Percentiles rank a stretch among this genome's conserved stretches.
Conservation (phyloP, 2,888 invertebrate species). For the Trichacis sp. region DNA sequence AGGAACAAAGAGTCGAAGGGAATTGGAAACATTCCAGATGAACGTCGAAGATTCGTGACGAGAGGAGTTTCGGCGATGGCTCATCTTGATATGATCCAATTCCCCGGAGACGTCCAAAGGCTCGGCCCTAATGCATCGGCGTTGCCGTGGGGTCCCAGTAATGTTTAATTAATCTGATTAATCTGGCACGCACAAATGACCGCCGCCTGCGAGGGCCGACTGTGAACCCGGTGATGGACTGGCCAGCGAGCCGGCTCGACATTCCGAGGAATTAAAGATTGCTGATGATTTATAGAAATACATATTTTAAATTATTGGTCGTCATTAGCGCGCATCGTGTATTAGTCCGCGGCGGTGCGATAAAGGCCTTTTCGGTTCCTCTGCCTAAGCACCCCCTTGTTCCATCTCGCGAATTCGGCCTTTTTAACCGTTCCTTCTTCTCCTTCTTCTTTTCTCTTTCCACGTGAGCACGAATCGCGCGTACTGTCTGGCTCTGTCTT, state of each 20-base stretch:
- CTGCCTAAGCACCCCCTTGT: constrained; percentile 13
- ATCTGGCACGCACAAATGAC: constrained; percentile 69
- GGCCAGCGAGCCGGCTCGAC: constrained; percentile 61
- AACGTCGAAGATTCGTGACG: background rate
- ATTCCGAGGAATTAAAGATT: constrained; percentile 70
- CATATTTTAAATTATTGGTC: constrained; percentile 68
- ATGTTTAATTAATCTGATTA: constrained; percentile 70
- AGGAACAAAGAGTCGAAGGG: no score
- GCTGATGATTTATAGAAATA: constrained; percentile 68
- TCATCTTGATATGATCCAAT: constrained; percentile 1
- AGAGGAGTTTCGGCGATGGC: background rate
- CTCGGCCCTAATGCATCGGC: constrained; percentile 60
- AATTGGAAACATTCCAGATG: no score
- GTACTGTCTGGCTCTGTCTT: constrained; percentile 30
- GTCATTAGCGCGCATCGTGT: constrained; percentile 61
- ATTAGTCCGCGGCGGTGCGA: constrained; percentile 42
- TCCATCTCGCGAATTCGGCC: background rate
- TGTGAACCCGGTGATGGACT: constrained; percentile 60
- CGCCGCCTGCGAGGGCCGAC: constrained; percentile 48
- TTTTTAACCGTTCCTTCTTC: background rate
- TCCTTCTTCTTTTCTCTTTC: constrained; percentile 21
- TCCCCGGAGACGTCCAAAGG: background rate
- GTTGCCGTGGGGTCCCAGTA: constrained; percentile 63
- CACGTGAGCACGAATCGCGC: constrained; percentile 23
- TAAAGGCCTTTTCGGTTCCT: constrained; percentile 24